phyloP scores from a whole-genome alignment of 2,797 vertebrate genomes.

The Parotocinclus haroldoi region DNA sequence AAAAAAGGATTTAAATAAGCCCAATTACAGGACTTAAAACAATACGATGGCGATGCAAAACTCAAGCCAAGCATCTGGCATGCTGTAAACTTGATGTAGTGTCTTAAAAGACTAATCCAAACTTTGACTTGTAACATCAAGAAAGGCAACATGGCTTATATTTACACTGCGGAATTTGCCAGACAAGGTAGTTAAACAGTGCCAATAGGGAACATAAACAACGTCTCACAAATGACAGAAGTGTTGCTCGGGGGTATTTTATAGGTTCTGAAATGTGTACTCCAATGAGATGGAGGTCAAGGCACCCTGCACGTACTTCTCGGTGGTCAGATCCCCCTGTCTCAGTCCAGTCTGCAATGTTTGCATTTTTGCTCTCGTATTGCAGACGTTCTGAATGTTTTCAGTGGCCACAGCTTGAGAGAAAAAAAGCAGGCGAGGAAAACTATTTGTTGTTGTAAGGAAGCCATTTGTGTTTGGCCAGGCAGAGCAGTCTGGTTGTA shows the following conservation, averaged over 20 bases:
- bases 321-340: neutral
- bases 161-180: conserved; percentile 7
- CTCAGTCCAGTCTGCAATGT: conserved; percentile 47
- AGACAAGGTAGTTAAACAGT: conserved; percentile 2
- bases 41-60: conserved; percentile 22
- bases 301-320: neutral
- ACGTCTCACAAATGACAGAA: conserved; percentile 45
- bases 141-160: conserved; percentile 19
- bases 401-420: conserved; percentile 69
- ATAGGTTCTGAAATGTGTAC: conserved; percentile 28
- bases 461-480: conserved; percentile 69
- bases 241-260: conserved; percentile 42
- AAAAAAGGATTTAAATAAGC: too few relatives aligned
- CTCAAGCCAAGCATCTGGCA: conserved; percentile 11
- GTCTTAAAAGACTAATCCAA: conserved; percentile 23
- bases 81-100: conserved; percentile 20
- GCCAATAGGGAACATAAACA: conserved; percentile 28
- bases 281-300: conserved; percentile 31
- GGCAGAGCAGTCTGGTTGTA: conserved; percentile 69
- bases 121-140: conserved; percentile 26
- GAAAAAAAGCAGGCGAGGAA: conserved; percentile 57
- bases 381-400: conserved; percentile 67
- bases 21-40: conserved; percentile 1
- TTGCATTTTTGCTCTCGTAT: conserved; percentile 59
- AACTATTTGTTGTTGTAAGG: conserved; percentile 78